Base-by-base conservation (phyloP, 2,113 vertebrate genomes). In the Rhinichthys klamathensis region DNA sequence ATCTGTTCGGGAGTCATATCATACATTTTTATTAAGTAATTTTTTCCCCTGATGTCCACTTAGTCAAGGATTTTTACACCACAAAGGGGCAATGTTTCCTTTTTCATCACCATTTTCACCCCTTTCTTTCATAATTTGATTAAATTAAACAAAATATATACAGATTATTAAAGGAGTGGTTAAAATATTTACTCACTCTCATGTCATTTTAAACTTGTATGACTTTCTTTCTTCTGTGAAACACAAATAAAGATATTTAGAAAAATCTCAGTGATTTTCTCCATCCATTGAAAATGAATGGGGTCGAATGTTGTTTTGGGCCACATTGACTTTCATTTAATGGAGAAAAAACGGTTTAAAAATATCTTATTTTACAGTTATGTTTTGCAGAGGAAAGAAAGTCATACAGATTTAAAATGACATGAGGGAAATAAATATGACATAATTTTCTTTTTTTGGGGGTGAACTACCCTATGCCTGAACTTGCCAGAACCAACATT, bases 1-100 rank as follows among this genome's bases (percentile, higher is more conserved):
- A 74, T 74, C 72, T 74, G 72, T 74, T 49, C n/a, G n/a, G 41
- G 70, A 44, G 72, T 74, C 72, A 74, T 74, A 46, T 74, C 72
- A 46, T 74, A 46, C 72, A 74, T 49, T 46, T 74, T 74, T 74
- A 74, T 74, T 15, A 15, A 27, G 72, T n/a, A 16, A 13, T 25
- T 15, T 46, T 51, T 32, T 46, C 16, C 72, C 70, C 41, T 74
- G 6, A 74, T 74, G 72, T 74, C 41, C 72, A 49, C 70, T 46
- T 46, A 73, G 70, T 73, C 70, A 73, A 27, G 72, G 72, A 15
- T 49, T 74, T 46, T 74, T 46, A 41, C 3, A 1, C 23, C 41
- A 49, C 13, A 2, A 49, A 74, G n/a, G 72, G 41, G 16, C 12
- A 49, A 38, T 44, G n/a, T 73, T n/a, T 3, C 2, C 23, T 74